Conservation (phyloP, 1,140 invertebrate species). For the Trialeurodes vaporariorum region DNA sequence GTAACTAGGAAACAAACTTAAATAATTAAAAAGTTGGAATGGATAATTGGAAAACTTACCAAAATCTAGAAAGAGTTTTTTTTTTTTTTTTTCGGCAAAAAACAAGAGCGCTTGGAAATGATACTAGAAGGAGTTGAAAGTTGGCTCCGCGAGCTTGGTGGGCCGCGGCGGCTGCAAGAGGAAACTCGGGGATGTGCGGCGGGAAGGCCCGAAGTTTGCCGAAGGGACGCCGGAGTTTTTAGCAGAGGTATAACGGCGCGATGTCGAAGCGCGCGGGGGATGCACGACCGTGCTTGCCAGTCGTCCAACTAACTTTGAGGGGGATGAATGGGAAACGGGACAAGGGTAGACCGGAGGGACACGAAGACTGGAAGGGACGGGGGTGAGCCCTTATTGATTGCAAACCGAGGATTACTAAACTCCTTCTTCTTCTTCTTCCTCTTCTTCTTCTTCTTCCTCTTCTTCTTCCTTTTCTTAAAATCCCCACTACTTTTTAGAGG, state of each 20-base stretch:
- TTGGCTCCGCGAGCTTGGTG: neutral
- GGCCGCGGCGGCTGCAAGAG: too few species aligned
- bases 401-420: neutral
- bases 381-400: neutral
- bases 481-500: neutral
- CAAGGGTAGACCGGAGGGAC: neutral
- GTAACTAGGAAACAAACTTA: neutral
- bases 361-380: neutral
- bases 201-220: neutral
- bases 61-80: slow-evolving; percentile 1
- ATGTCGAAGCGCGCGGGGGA: neutral
- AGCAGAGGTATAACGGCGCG: neutral
- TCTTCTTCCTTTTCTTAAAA: neutral
- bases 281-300: neutral
- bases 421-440: neutral
- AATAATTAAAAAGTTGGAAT: slow-evolving; percentile 1
- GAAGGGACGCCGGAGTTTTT: too few species aligned
- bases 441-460: neutral
- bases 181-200: neutral
- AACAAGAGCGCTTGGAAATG: neutral
- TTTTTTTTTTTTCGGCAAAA: neutral
- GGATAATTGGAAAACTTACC: neutral
- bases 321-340: neutral
- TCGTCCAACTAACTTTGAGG: neutral
- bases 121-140: neutral